These are phyloP conservation scores for Scaptomyza polygonia DNA, from an alignment of 2,888 invertebrate species.

Conservation along the genomic window DNA sequence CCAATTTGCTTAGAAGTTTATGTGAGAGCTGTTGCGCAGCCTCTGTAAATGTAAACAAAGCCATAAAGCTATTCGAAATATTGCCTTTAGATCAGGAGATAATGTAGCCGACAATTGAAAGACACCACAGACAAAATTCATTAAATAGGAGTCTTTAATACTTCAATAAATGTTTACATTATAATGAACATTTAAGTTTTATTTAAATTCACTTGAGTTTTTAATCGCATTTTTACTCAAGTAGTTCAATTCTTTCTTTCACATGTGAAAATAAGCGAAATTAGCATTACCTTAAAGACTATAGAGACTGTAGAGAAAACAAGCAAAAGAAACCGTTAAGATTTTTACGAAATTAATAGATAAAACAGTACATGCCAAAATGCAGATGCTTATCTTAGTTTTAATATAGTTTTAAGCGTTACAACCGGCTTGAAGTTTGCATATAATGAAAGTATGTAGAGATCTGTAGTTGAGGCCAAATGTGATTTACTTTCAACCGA, in stretches of 20 bases:
- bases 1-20: slow-evolving; percentile 38
- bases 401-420: slow-evolving; percentile 1
- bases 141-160: not conserved
- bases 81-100: slow-evolving; percentile 3
- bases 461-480: slow-evolving; percentile 14
- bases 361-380: slow-evolving; percentile 21
- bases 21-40: not conserved
- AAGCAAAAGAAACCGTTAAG: slow-evolving; percentile 23
- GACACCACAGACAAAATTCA: not conserved
- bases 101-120: not conserved
- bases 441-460: slow-evolving; percentile 5
- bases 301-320: slow-evolving; percentile 34
- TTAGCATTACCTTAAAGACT: slow-evolving; percentile 25
- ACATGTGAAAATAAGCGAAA: slow-evolving; percentile 13
- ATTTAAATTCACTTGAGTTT: not conserved
- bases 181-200: not conserved
- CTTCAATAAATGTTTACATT: not conserved
- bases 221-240: not conserved
- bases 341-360: slow-evolving; percentile 18
- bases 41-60: slow-evolving; percentile 31
- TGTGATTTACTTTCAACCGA: slow-evolving; percentile 8
- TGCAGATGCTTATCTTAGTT: slow-evolving; percentile 36
- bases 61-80: slow-evolving; percentile 26
- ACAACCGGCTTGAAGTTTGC: slow-evolving; percentile 14
- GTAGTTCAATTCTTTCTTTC: not conserved